These are phyloP conservation scores for Zaprionus bogoriensis DNA, from an alignment of 2,888 invertebrate genomes.

Conservation along the genomic window DNA sequence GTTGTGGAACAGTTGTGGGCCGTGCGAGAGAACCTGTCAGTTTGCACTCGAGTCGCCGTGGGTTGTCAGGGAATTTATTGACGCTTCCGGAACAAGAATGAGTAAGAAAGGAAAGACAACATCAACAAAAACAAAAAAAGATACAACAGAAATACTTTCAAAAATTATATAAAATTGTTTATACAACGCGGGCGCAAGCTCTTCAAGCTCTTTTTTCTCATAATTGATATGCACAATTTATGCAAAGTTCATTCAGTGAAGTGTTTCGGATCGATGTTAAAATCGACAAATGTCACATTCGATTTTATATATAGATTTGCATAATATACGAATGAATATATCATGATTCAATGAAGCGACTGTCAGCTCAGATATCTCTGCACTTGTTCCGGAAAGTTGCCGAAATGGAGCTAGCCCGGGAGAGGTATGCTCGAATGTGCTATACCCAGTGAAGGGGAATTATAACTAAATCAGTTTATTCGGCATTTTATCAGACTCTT, in stretches of 20 bases:
- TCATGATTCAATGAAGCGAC: slow-evolving; percentile 23
- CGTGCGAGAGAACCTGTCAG: slow-evolving; percentile 18
- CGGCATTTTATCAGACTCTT: not conserved
- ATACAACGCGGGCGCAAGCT: not conserved
- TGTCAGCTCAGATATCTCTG: slow-evolving; percentile 14
- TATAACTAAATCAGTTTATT: not conserved
- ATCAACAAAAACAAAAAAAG: not conserved
- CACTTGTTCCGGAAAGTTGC: slow-evolving; percentile 6
- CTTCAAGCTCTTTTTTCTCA: not conserved
- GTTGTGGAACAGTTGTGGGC: no score
- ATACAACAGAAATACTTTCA: slow-evolving; percentile 15
- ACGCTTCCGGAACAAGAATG: slow-evolving; percentile 33
- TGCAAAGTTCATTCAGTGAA: slow-evolving; percentile 6
- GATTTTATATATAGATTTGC: slow-evolving; percentile 50
- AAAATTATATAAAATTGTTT: slow-evolving; percentile 11
- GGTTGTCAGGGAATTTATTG: slow-evolving; percentile 36
- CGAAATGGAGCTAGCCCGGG: not conserved
- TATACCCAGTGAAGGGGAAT: slow-evolving; percentile 5
- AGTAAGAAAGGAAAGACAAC: slow-evolving; percentile 4
- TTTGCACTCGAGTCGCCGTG: slow-evolving; percentile 27
- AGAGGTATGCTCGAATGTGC: not conserved
- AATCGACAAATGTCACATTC: slow-evolving; percentile 10
- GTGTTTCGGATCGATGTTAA: not conserved
- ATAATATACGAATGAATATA: slow-evolving; percentile 37
- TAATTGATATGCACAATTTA: slow-evolving; percentile 14